These are phyloP conservation scores for Ceyx cyanopectus DNA, from an alignment of 2,113 vertebrate genomes.

Conservation along the genomic window DNA sequence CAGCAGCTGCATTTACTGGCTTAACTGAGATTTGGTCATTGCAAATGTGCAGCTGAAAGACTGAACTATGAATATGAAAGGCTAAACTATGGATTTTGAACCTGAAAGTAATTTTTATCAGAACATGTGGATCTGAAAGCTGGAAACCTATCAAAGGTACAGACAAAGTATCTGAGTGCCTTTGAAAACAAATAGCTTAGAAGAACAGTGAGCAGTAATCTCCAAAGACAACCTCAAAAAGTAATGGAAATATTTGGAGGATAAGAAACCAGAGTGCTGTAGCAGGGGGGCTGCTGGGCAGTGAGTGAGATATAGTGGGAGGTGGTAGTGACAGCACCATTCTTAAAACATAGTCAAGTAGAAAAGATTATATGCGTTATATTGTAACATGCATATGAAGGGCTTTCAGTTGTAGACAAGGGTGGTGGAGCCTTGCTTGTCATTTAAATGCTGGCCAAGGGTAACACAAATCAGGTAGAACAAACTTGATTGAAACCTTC, in stretches of 20 bases:
- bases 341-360: background rate
- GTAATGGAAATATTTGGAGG: background rate
- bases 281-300: background rate
- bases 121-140: background rate
- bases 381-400: background rate
- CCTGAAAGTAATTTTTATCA: slow-evolving; percentile 40
- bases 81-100: background rate
- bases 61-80: background rate
- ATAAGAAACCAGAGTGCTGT: background rate
- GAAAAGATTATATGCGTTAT: background rate
- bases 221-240: background rate
- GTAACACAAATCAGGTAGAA: background rate
- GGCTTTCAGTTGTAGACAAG: background rate
- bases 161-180: background rate
- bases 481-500: background rate
- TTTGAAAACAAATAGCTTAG: slow-evolving; percentile 33
- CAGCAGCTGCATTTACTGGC: background rate
- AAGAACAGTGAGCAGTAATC: background rate
- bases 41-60: slow-evolving; percentile 30
- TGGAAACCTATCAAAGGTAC: slow-evolving; percentile 34
- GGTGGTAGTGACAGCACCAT: background rate
- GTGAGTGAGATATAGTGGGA: background rate
- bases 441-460: background rate
- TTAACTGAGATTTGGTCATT: slow-evolving; percentile 24
- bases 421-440: background rate